Base-by-base conservation (phyloP, 1,140 invertebrate genomes). In the Leucophenga varia region DNA sequence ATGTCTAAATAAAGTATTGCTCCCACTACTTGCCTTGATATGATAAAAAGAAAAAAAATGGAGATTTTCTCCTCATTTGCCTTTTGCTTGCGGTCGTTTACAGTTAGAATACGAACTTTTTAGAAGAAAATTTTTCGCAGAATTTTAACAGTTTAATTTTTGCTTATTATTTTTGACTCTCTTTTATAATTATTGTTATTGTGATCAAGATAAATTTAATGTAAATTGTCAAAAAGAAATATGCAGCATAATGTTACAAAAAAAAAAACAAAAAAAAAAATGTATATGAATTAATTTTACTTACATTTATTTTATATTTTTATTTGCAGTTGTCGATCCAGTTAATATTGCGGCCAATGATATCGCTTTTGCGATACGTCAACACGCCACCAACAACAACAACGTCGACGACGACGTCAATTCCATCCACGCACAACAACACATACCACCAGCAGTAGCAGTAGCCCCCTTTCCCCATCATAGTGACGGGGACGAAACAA, bases 331-430 rank as follows among this genome's bases (percentile, higher is more conserved):
- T 44, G 53, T 31, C 21, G 56, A 22, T 50, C 54, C n/a, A n/a
- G n/a, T n/a, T n/a, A n/a, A n/a, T n/a, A n/a, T n/a, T n/a, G n/a
- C n/a, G n/a, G 52, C 54, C 54, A 32, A 50, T 59, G 51, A 63
- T 63, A 49, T 40, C 65, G 36, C 49, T 63, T 48, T 63, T 63
- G 59, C 63, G 63, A 32, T 37, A 67, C 3, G 59, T 55, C 43
- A 47, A 48, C 50, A 47, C 44, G 32, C 32, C 32, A 34, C 10
- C 8, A 10, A 34, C 12, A 52, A 21, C 39, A 40, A 17, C 45
- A 31, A 52, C 34, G 49, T 58, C 39, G 38, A 44, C 22, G 30
- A 38, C 21, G 47, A 35, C 54, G 47, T 47, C 49, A 32, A 42
- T n/a, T n/a, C n/a, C n/a, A n/a, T n/a, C 12, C 31, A 13, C n/a